phyloP scores from a whole-genome alignment of 2,888 invertebrate genomes.

The Drosophila helvetica region DNA sequence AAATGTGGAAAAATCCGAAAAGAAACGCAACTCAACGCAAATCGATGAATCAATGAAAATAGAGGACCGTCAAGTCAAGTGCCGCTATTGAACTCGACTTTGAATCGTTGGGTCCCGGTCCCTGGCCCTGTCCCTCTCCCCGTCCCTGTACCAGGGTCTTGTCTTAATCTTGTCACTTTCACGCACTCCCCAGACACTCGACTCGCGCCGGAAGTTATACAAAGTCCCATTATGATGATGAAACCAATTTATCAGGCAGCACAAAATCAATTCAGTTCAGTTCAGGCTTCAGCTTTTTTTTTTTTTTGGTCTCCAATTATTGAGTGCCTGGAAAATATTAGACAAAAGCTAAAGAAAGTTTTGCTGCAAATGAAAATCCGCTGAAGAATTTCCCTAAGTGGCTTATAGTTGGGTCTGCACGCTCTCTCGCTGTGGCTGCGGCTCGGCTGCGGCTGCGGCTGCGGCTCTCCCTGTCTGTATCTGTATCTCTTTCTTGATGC shows the following conservation, averaged over 20 bases:
- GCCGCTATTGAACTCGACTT: constrained; percentile 41
- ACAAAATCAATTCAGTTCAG: constrained; percentile 63
- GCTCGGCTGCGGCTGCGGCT: neutral
- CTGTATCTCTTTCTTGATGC: constrained; percentile 31
- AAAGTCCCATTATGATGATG: constrained; percentile 65
- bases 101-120: constrained; percentile 13
- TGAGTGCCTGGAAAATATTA: constrained; percentile 51
- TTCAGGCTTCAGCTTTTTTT: constrained; percentile 18
- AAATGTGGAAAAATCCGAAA: constrained; percentile 16
- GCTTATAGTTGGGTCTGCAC: constrained; percentile 54
- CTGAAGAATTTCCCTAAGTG: constrained; percentile 79
- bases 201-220: constrained; percentile 65
- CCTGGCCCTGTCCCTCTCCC: too few relatives aligned
- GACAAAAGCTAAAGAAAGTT: constrained; percentile 71
- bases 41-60: constrained; percentile 47
- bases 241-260: constrained; percentile 70
- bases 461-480: constrained; percentile 1
- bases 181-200: constrained; percentile 37
- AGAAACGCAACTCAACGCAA: constrained; percentile 38
- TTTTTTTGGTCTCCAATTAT: constrained; percentile 58
- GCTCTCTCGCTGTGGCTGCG: neutral
- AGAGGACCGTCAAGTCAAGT: constrained; percentile 60
- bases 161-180: constrained; percentile 57
- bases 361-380: constrained; percentile 73
- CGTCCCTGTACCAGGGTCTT: constrained; percentile 12